Percentiles rank a stretch among this genome's conserved stretches.
Evolutionary conservation across 2,797 vertebrate genomes (phyloP).

Genomic region (Leptodactylus fallax): DNA sequence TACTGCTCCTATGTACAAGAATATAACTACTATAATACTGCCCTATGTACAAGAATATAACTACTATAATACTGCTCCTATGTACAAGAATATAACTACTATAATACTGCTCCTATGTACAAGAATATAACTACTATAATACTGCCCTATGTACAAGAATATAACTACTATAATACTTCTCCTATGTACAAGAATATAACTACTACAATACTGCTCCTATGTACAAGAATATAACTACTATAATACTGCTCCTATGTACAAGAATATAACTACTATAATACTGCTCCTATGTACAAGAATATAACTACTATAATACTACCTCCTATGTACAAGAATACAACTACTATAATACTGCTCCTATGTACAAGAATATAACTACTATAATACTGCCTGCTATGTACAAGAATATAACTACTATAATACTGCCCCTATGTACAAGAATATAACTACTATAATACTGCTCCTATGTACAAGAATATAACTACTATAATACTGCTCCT

Average conservation of each 20-base stretch:
- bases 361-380: conserved; percentile 6
- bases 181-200: too few species aligned
- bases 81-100: not conserved
- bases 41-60: conserved; percentile 1
- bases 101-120: not conserved
- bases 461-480: not conserved
- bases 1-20: too few species aligned
- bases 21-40: not conserved
- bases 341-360: conserved; percentile 2
- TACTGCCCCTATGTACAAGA: not conserved
- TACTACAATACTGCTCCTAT: too few species aligned
- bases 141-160: not conserved
- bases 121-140: conserved; percentile 8
- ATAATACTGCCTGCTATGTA: not conserved
- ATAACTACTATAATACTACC: too few species aligned
- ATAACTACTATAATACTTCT: too few species aligned
- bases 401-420: conserved; percentile 11
- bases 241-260: too few species aligned
- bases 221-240: too few species aligned
- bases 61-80: not conserved
- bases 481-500: too few species aligned
- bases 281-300: too few species aligned
- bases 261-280: too few species aligned
- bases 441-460: not conserved
- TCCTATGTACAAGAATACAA: not conserved